Evolutionary conservation across 2,113 vertebrate species (phyloP), one percentile per base, ranked within the genome.

Genomic region (Leiothrix lutea): DNA sequence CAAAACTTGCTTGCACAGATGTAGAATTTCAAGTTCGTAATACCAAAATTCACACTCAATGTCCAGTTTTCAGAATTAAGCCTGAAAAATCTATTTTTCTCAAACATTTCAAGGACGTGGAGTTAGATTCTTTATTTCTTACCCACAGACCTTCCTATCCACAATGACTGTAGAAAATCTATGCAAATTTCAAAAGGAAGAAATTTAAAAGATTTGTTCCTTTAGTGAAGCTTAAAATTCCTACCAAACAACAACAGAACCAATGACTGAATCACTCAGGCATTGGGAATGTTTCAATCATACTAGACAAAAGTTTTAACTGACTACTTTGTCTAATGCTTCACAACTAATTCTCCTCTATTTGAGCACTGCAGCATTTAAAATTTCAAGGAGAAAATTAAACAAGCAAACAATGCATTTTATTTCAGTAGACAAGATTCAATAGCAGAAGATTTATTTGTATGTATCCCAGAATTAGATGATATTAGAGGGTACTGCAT

Each of bases 351-450:
- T 94, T 79, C 11, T 58, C 5, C 33, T 81, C 26, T 62, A 14
- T 56, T 14, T n/a, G 21, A 50, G 38, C 44, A 60, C 3, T 79
- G 48, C 17, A 79, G 14, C 40, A 44, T 35, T 64, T 71, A 40
- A 65, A 83, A 54, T 80, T 73, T 92, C 64, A 66, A 53, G 36
- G 18, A 21, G 26, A 35, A 67, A 89, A 78, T 9, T 11, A 66
- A 25, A 18, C 5, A 14, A 80, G 2, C 5, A 21, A 91, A 4
- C 17, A n/a, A 40, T 12, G 11, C 0, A 0, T 80, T 58, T 21
- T 38, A n/a, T 73, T 91, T 80, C 51, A 29, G 26, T 42, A 33
- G 8, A 33, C 20, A 22, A 53, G 16, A 69, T 73, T 75, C n/a
- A 48, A 53, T 48, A 65, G 42, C 2, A 47, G 56, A 73, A 89